phyloP scores from a whole-genome alignment of 1,140 invertebrate species.

The Bombus waltoni region DNA sequence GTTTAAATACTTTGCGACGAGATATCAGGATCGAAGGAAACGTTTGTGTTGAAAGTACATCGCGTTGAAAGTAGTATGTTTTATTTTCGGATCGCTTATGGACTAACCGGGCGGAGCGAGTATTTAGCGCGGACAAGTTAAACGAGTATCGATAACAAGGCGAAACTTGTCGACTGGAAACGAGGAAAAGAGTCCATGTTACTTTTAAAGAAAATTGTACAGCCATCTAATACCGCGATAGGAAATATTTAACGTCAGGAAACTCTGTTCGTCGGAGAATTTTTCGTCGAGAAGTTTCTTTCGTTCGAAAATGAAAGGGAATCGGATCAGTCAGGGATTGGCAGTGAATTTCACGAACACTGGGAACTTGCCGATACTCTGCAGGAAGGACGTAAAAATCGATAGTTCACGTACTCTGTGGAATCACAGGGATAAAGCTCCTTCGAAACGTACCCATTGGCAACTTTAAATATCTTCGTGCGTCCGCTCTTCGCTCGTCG shows the following conservation, averaged over 20 bases:
- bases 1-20: background rate
- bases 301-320: background rate
- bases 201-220: background rate
- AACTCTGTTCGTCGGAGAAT: background rate
- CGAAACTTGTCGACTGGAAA: background rate
- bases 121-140: background rate
- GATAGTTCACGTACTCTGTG: slow-evolving; percentile 11
- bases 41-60: no score
- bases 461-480: slow-evolving; percentile 9
- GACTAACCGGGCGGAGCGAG: background rate
- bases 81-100: background rate
- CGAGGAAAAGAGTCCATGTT: background rate
- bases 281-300: background rate
- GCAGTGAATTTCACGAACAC: slow-evolving; percentile 23
- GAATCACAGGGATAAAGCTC: slow-evolving; percentile 18
- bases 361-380: background rate
- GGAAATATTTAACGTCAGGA: background rate
- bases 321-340: background rate
- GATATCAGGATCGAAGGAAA: background rate
- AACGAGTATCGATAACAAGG: background rate
- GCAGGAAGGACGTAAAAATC: slow-evolving; percentile 15
- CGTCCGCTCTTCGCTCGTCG: background rate
- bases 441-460: slow-evolving; percentile 11
- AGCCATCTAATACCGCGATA: no score
- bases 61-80: background rate